Base-by-base conservation (phyloP, 2,113 vertebrate species). In the Daphoenositta chrysoptera region DNA sequence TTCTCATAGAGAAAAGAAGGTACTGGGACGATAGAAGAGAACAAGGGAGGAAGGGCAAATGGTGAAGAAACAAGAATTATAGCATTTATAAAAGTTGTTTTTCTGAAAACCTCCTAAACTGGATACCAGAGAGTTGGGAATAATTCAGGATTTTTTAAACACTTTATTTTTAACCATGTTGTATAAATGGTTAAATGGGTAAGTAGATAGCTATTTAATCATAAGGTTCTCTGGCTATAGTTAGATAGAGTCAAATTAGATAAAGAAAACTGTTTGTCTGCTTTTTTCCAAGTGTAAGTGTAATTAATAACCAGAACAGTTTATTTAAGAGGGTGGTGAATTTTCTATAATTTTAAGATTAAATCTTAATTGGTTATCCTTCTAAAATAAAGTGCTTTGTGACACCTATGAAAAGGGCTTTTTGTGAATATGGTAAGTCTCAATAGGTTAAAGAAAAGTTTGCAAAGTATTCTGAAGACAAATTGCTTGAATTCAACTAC, bases 361-460 rank as follows among this genome's bases (percentile, higher is more conserved):
- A 96, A 90, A 95, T 97, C 95, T 95, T 90, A 95, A 94, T 93
- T 95, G 70, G 66, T 65, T 89, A 94, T 65, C n/a, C 66, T 87
- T 71, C 61, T 87, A 75, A 93, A 95, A 88, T 86, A 82, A 87
- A 54, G 39, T 76, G 31, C 73, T 87, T 91, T 89, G 60, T 87
- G 57, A 93, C 65, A 94, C 37, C 37, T 76, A 22, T 91, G 58
- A 89, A 94, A 87, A 75, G 81, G 48, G 12, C 66, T 83, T 93
- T 87, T 82, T 78, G 37, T 87, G 83, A 72, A 56, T 84, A 51
- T 64, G 48, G 81, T 84, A 61, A 79, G 84, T 94, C 63, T 95
- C 58, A 45, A 31, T 61, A 79, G 61, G 53, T 72, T 69, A 66
- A 90, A 80, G 53, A 89, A 95, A 95, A 96, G 65, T 96, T 96